Evolutionary conservation across 2,113 vertebrate genomes (phyloP), one percentile per base, ranked within the genome.

Genomic region (Etia nguti): DNA sequence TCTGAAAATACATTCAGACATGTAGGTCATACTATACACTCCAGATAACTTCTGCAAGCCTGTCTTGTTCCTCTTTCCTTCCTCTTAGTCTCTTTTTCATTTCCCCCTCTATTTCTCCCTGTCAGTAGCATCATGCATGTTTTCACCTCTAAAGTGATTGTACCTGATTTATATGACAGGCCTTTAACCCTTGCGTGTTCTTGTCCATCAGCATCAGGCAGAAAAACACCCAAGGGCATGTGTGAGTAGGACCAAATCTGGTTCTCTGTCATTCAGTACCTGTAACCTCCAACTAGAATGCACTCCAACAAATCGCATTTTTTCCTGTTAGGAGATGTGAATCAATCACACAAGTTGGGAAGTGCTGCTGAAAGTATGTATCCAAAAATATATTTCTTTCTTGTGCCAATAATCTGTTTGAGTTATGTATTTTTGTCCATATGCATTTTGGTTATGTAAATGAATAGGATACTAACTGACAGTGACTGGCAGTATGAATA

Each of bases 121-220:
- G 92, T 92, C 90, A 92, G 86, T 84, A 86, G 91, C 87, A 94
- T 92, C 90, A 91, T 94, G 94, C 93, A 91, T 94, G 93, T 95
- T 95, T 96, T 94, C 95, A 94, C 94, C 95, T 94, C 92, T 90
- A 92, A 95, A 94, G 92, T 94, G 93, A 95, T 94, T 93, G 91
- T 88, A 88, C 93, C 91, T 95, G 94, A 96, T 96, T 96, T 95
- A 96, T 94, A 93, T 94, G 94, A 95, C 92, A 94, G 91, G 91
- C 91, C 93, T 95, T 96, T 96, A 96, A 96, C 95, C 95, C 94
- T 55, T 55, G 89, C 62, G 79, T 92, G 93, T 95, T 95, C 94
- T 90, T 95, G 94, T 93, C 94, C 94, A 95, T 94, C 93, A 95
- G 91, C 92, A 95, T 94, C 91, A 90, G 90, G 86, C 86, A 86